Evolutionary conservation across 2,797 vertebrate genomes (phyloP).

Genomic region (Leuciscus waleckii): DNA sequence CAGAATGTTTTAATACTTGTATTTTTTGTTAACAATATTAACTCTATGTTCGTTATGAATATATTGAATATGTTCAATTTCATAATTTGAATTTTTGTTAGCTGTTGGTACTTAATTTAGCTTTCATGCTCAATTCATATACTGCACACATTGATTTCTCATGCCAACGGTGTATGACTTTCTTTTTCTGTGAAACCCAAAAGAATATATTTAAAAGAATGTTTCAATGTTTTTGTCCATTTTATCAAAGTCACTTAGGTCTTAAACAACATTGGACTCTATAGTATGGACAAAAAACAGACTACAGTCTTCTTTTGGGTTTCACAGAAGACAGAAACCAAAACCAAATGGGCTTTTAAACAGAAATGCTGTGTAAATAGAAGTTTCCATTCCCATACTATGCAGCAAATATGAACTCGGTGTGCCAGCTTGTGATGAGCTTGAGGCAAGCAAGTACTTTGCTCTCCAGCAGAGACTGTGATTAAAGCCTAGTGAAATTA

Average conservation of each 20-base stretch:
- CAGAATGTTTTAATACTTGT: neutral
- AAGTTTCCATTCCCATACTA: slow-evolving; percentile 37
- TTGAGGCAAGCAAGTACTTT: slow-evolving; percentile 45
- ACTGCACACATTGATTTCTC: neutral
- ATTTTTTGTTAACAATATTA: neutral
- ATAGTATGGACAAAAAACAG: neutral
- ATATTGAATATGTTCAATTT: neutral
- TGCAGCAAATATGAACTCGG: slow-evolving; percentile 12
- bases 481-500: slow-evolving; percentile 58
- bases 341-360: slow-evolving; percentile 50
- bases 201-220: neutral
- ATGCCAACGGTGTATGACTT: neutral
- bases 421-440: slow-evolving; percentile 43
- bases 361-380: slow-evolving; percentile 45
- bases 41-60: neutral
- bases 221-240: neutral
- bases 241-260: neutral
- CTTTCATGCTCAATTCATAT: neutral
- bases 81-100: neutral
- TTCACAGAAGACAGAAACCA: neutral
- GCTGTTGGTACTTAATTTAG: neutral
- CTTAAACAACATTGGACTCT: neutral
- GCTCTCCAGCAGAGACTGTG: slow-evolving; percentile 52
- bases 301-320: neutral
- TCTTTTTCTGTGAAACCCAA: neutral